These are phyloP conservation scores for Synchiropus splendidus DNA, from an alignment of 2,113 vertebrate genomes.

Conservation along the genomic window DNA sequence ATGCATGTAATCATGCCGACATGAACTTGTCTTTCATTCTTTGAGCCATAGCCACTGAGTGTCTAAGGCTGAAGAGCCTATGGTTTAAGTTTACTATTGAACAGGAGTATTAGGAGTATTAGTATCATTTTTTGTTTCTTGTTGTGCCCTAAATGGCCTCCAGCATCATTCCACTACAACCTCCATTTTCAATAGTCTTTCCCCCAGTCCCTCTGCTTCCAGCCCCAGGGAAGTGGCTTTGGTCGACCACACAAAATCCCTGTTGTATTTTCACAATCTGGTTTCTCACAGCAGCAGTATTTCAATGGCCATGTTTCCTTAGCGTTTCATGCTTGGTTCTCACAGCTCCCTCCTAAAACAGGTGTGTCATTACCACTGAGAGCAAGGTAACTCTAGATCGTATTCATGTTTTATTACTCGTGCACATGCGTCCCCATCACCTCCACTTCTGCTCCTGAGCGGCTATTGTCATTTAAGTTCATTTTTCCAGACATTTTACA, in stretches of 20 bases:
- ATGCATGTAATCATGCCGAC: conserved; percentile 14
- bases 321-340: no score
- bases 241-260: conserved; percentile 61
- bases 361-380: no score
- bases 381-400: no score
- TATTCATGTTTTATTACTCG: no score
- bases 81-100: no score
- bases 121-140: neutral
- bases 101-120: no score
- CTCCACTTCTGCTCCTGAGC: conserved; percentile 12
- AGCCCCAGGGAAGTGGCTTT: conserved; percentile 58
- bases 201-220: conserved; percentile 28
- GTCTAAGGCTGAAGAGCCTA: no score
- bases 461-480: conserved; percentile 35
- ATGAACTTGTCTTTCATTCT: conserved; percentile 6
- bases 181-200: conserved; percentile 28
- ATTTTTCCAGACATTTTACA: conserved; percentile 49
- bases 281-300: conserved; percentile 63
- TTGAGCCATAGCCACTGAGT: no score
- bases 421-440: no score
- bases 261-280: conserved; percentile 55
- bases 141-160: conserved; percentile 24
- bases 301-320: no score
- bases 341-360: no score
- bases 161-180: conserved; percentile 31